phyloP scores from a whole-genome alignment of 2,888 invertebrate genomes.

The Hypolimnas misippus region DNA sequence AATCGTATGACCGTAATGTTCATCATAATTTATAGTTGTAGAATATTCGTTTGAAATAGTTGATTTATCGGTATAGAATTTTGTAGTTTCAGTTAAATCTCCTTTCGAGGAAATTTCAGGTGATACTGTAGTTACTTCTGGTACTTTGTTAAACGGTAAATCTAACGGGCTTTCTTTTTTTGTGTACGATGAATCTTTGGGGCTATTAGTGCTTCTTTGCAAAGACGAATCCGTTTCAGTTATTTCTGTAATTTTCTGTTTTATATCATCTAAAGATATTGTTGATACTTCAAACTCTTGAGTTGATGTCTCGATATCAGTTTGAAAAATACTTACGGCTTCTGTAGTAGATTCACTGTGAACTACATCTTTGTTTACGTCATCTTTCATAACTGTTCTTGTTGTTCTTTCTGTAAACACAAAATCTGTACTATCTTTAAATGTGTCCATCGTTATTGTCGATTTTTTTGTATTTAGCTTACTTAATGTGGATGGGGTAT shows the following conservation, averaged over 20 bases:
- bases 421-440: conserved; percentile 3
- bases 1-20: conserved; percentile 27
- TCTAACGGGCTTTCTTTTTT: too few species aligned
- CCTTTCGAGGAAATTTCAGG: neutral
- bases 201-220: too few species aligned
- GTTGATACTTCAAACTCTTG: neutral
- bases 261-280: neutral
- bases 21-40: conserved; percentile 10
- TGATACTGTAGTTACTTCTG: neutral
- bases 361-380: neutral
- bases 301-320: neutral
- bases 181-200: too few species aligned
- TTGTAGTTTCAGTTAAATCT: neutral
- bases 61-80: neutral
- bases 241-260: neutral
- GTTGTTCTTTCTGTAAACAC: neutral
- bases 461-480: neutral
- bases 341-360: neutral
- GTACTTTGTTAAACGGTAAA: neutral
- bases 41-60: neutral
- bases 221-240: too few species aligned
- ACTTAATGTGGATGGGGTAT: neutral
- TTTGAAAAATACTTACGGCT: neutral
- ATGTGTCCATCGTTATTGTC: neutral
- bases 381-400: neutral